Conservation (phyloP, 1,140 invertebrate species). For the Aphidius gifuensis region DNA sequence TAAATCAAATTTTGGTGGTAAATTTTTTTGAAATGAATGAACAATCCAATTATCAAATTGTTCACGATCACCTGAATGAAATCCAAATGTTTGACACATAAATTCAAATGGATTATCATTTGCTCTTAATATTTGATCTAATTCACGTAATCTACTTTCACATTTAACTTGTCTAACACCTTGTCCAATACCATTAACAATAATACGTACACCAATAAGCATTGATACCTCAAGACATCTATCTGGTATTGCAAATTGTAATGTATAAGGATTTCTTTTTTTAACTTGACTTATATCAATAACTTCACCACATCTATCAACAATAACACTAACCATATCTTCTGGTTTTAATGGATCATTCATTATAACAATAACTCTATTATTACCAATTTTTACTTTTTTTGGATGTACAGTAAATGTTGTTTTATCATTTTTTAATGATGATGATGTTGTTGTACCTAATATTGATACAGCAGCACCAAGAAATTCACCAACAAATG, state of each 20-base stretch:
- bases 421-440: slow-evolving; percentile 58
- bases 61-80: slow-evolving; percentile 71
- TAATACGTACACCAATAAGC: slow-evolving; percentile 73
- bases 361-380: slow-evolving; percentile 74
- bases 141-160: slow-evolving; percentile 75
- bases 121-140: slow-evolving; percentile 75
- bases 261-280: slow-evolving; percentile 74
- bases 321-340: slow-evolving; percentile 70
- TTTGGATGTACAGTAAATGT: slow-evolving; percentile 75
- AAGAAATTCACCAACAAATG: slow-evolving; percentile 76
- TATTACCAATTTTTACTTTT: slow-evolving; percentile 79
- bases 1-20: slow-evolving; percentile 76
- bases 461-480: slow-evolving; percentile 73
- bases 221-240: slow-evolving; percentile 77
- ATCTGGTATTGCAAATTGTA: slow-evolving; percentile 76
- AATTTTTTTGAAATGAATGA: slow-evolving; percentile 75
- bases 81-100: slow-evolving; percentile 82
- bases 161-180: slow-evolving; percentile 80
- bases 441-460: slow-evolving; percentile 59
- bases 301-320: slow-evolving; percentile 75
- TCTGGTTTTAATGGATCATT: slow-evolving; percentile 71
- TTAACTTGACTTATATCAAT: slow-evolving; percentile 72
- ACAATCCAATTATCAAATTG: slow-evolving; percentile 79
- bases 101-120: slow-evolving; percentile 79
- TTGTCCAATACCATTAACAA: slow-evolving; percentile 72